Conservation (phyloP, 2,113 vertebrate species). For the Pyrgilauda ruficollis region DNA sequence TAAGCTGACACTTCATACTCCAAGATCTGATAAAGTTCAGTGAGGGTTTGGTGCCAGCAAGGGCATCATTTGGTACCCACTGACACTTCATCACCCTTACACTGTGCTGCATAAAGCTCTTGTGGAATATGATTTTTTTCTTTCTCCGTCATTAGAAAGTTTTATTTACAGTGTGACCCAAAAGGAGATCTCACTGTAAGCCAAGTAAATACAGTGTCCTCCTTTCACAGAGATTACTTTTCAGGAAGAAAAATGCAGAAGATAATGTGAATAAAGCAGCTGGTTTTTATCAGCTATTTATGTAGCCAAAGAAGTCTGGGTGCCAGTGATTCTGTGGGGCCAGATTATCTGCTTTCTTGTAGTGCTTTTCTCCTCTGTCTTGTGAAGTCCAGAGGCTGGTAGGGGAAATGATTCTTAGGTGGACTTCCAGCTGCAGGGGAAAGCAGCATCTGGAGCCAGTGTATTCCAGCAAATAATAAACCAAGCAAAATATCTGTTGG, state of each 20-base stretch:
- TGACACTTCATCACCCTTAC: not conserved
- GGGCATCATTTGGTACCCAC: not conserved
- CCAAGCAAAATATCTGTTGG: not conserved
- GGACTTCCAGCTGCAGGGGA: not conserved
- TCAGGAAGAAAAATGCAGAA: not conserved
- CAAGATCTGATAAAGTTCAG: not conserved
- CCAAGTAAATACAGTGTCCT: not conserved
- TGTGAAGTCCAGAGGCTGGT: not conserved
- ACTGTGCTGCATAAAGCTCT: not conserved
- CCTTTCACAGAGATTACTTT: not conserved
- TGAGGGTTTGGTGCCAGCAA: not conserved
- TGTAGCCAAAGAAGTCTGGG: not conserved
- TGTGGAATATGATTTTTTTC: not conserved
- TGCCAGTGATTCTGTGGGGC: not conserved
- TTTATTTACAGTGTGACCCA: not conserved
- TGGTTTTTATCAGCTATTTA: not conserved
- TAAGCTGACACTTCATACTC: not conserved
- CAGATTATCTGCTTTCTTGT: not conserved
- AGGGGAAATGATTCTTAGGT: not conserved
- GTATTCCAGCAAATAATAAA: not conserved
- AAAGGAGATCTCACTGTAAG: not conserved
- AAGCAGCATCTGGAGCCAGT: not conserved
- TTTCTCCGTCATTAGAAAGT: not conserved
- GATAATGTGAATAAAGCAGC: not conserved
- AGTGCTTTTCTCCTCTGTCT: not conserved